These are phyloP conservation scores for Cisticola juncidis DNA, from an alignment of 2,113 vertebrate species.

Conservation along the genomic window DNA sequence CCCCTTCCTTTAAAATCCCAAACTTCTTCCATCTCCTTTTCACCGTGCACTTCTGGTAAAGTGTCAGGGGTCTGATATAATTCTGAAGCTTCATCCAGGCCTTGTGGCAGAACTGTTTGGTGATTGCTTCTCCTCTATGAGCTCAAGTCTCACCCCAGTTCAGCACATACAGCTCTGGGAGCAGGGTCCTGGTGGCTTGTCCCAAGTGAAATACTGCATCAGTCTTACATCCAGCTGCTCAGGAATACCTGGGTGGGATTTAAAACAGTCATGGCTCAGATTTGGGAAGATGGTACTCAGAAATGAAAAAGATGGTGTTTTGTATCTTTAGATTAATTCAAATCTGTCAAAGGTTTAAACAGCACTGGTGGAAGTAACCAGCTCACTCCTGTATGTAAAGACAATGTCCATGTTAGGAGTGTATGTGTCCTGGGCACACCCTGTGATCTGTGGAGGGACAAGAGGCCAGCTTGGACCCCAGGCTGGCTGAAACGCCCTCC, in stretches of 20 bases:
- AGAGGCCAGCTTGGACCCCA: background rate
- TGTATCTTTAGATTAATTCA: background rate
- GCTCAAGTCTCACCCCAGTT: background rate
- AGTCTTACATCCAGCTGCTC: background rate
- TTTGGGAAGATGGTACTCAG: background rate
- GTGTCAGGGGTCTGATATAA: background rate
- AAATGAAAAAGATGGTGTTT: background rate
- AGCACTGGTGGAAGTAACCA: background rate
- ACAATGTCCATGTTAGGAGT: background rate
- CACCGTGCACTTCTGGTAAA: background rate
- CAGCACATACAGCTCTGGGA: background rate
- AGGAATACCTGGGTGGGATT: background rate
- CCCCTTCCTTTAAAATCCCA: background rate
- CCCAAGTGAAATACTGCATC: background rate
- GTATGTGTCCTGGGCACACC: background rate
- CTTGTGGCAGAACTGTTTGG: background rate
- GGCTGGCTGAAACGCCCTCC: background rate
- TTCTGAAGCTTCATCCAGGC: background rate
- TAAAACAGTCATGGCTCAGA: background rate
- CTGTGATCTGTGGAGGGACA: background rate
- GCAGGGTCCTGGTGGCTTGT: background rate
- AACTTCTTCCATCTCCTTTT: background rate
- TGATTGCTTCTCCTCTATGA: background rate
- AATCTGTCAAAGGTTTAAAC: background rate
- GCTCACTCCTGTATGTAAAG: background rate